A percentile compares a stretch with the other conserved stretches of the same genome.
phyloP scores from a whole-genome alignment of 2,113 vertebrate genomes.

The Perca flavescens region DNA sequence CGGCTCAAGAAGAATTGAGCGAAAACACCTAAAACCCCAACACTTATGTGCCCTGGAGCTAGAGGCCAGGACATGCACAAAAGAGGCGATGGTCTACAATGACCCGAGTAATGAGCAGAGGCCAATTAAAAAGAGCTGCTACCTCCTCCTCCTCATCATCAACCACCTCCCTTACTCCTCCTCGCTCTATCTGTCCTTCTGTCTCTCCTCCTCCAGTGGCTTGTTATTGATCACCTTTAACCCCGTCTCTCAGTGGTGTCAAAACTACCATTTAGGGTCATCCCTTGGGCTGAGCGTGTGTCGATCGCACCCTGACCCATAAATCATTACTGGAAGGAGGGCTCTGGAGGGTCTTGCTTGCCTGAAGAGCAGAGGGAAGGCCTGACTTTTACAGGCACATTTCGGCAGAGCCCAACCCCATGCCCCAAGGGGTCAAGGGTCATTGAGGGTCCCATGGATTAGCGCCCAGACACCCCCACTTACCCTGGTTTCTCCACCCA shows the following conservation, averaged over 20 bases:
- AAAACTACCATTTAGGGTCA: slow-evolving; percentile 91
- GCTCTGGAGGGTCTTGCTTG: slow-evolving; percentile 38
- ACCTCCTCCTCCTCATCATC: slow-evolving; percentile 44
- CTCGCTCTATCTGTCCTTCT: slow-evolving; percentile 66
- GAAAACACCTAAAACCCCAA: slow-evolving; percentile 41
- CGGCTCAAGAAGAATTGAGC: slow-evolving; percentile 32
- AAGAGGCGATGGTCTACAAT: slow-evolving; percentile 78
- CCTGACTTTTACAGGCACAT: slow-evolving; percentile 70
- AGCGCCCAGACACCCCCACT: slow-evolving; percentile 70
- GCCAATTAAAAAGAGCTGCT: slow-evolving; percentile 89
- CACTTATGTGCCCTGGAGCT: slow-evolving; percentile 53
- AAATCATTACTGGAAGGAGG: slow-evolving; percentile 85
- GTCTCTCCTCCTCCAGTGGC: slow-evolving; percentile 78
- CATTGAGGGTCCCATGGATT: slow-evolving; percentile 73
- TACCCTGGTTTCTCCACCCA: slow-evolving; percentile 35
- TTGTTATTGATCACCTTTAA: slow-evolving; percentile 97
- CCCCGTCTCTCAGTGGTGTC: slow-evolving; percentile 91
- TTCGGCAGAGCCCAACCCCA: slow-evolving; percentile 56
- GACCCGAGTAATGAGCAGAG: slow-evolving; percentile 83
- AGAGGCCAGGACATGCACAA: slow-evolving; percentile 57
- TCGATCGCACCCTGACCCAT: slow-evolving; percentile 89
- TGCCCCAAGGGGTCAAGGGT: slow-evolving; percentile 79
- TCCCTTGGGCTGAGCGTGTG: slow-evolving; percentile 86
- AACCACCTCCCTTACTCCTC: slow-evolving; percentile 41
- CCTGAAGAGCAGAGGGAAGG: slow-evolving; percentile 53